These are phyloP conservation scores for Nettapus auritus DNA, from an alignment of 2,113 vertebrate species.

Conservation along the genomic window DNA sequence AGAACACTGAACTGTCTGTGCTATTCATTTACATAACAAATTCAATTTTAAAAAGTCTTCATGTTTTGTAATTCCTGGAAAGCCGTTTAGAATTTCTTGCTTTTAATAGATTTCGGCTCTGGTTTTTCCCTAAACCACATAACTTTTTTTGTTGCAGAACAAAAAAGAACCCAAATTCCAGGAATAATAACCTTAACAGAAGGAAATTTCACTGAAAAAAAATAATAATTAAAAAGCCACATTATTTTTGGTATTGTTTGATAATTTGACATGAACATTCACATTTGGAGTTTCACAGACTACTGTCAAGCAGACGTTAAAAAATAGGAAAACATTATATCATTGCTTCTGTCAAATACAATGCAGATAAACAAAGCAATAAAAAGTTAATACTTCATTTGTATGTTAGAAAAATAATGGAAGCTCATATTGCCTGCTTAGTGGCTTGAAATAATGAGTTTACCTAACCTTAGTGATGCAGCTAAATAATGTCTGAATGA, in stretches of 20 bases:
- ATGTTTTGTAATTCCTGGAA: background rate
- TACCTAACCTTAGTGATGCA: background rate
- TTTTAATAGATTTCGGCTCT: background rate
- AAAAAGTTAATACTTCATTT: background rate
- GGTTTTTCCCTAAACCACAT: rapidly evolving
- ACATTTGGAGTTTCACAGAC: background rate
- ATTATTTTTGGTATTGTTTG: background rate
- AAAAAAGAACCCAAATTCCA: background rate
- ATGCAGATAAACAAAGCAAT: background rate
- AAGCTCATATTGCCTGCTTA: background rate
- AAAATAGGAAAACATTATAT: background rate
- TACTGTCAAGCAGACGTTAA: background rate
- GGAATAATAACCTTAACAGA: background rate
- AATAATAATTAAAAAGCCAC: too few species aligned
- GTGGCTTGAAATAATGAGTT: background rate
- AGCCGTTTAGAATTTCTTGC: background rate
- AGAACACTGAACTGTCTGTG: background rate
- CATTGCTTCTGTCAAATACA: background rate
- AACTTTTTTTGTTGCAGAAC: background rate
- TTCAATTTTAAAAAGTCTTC: background rate
- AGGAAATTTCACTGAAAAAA: background rate
- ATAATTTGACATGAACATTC: background rate
- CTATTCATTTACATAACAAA: background rate
- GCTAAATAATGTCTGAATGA: background rate
- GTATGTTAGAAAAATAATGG: background rate